Conservation (phyloP, 2,113 vertebrate species). For the Himantopus leucocephalus region DNA sequence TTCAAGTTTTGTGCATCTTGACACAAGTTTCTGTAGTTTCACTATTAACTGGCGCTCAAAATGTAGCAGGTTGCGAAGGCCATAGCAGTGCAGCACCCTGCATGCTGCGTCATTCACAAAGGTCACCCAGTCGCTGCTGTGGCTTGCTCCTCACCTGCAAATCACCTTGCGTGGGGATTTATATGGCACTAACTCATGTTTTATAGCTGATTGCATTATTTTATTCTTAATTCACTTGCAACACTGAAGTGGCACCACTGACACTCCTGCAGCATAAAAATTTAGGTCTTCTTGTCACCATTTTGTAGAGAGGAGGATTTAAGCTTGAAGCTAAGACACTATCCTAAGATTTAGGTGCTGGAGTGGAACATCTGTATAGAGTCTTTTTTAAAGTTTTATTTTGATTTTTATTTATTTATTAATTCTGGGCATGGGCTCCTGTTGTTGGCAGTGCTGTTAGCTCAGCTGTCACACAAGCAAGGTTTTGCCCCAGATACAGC, state of each 20-base stretch:
- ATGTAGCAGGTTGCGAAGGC: neutral
- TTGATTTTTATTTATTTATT: neutral
- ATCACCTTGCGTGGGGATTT: neutral
- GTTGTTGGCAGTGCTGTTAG: neutral
- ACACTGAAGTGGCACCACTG: neutral
- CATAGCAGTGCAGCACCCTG: neutral
- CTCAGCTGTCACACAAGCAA: too few species aligned
- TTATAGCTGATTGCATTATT: neutral
- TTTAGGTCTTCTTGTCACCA: neutral
- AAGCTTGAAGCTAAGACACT: neutral
- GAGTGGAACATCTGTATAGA: neutral
- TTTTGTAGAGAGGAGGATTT: neutral
- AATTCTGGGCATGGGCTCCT: neutral
- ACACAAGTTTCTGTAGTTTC: neutral
- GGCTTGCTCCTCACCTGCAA: neutral
- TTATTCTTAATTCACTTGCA: neutral
- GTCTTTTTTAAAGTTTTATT: neutral
- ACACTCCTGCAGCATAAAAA: neutral
- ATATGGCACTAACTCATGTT: neutral
- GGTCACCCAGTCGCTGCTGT: neutral
- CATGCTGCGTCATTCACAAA: neutral
- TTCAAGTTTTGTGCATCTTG: neutral
- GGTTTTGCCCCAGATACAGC: too few species aligned
- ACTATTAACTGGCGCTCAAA: neutral
- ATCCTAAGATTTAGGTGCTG: neutral